Base-by-base conservation (phyloP, 2,797 vertebrate genomes). In the Cetoscarus ocellatus region DNA sequence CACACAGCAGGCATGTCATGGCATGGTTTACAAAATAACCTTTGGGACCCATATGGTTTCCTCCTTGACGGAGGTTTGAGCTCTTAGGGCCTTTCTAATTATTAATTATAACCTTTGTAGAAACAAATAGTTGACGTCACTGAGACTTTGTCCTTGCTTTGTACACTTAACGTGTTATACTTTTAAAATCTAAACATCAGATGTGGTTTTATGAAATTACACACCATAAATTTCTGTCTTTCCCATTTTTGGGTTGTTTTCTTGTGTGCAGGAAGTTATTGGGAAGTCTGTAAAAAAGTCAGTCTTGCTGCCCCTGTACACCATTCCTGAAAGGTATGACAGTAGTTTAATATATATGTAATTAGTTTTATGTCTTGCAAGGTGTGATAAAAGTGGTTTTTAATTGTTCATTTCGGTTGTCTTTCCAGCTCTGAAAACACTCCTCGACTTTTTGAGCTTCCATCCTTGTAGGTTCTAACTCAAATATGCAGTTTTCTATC, bases 201-300 rank as follows among this genome's bases (percentile, higher is more conserved):
- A 19, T 38, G 6, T 70, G 9, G 40, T 53, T 45, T 51, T 2
- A 1, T 3, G 38, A 10, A 10, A 39, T 39, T 39, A 27, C 27
- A 27, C 27, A 27, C 27, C 27, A 27, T 27, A 2, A 2, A 27
- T 27, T 27, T 27, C 27, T 4, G 4, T 27, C 27, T 27, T 27
- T 27, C 1, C 14, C 51, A 9, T 53, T 4, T 39, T 47, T 9
- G 8, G 70, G 43, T 12, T 44, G 12, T 43, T 65, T 50, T 2
- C 9, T 85, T 84, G 1, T 85, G 81, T 80, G 65, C 90, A 99
- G 98, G 96, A 97, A 90, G 93, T 98, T 19, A 98, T 99, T 86
- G 98, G 98, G 36, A 96, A 92, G 78, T 98, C 98, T 0, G 94
- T 99, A 53, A 96, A 89, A 80, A 96, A 96, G 88, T 96, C 95